Conservation (phyloP, 64 coral and sea anemone species). For the Pocillopora damicornis region DNA sequence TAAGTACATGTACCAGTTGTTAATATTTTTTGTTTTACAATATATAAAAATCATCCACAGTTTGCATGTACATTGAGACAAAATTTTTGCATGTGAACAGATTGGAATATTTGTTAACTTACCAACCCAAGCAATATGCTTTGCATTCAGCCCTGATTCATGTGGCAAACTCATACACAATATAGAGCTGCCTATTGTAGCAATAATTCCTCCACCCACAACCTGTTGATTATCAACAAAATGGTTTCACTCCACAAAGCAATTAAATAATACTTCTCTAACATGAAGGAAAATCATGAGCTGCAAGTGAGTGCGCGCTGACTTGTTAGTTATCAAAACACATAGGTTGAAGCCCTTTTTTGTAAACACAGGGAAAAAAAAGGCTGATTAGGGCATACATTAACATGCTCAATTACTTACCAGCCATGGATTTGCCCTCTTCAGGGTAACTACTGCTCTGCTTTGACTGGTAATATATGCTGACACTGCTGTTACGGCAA, state of each 20-base stretch:
- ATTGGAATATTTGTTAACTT: neutral
- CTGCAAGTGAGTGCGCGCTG: too few species aligned
- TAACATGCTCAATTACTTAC: slow-evolving; percentile 31
- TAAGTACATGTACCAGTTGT: too few species aligned
- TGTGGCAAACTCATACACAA: slow-evolving; percentile 84
- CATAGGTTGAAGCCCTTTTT: too few species aligned
- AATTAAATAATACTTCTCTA: neutral
- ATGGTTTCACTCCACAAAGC: neutral
- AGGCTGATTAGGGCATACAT: too few species aligned
- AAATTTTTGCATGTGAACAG: too few species aligned
- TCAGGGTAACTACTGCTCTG: slow-evolving; percentile 68
- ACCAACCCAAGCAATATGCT: slow-evolving; percentile 96
- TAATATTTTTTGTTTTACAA: too few species aligned
- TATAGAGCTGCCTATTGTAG: slow-evolving; percentile 90
- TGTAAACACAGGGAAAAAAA: too few species aligned
- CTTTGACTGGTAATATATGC: slow-evolving; percentile 89
- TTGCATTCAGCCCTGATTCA: slow-evolving; percentile 85
- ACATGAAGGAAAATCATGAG: too few species aligned
- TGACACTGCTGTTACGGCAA: slow-evolving; percentile 76
- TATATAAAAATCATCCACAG: too few species aligned
- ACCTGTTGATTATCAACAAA: slow-evolving; percentile 26
- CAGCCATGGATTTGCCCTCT: slow-evolving; percentile 89
- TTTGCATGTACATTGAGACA: too few species aligned
- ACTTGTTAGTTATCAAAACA: too few species aligned
- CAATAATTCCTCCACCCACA: slow-evolving; percentile 94